These are phyloP conservation scores for Sinopyrophorus schimmeli DNA, from an alignment of 2,888 invertebrate genomes.

Conservation along the genomic window DNA sequence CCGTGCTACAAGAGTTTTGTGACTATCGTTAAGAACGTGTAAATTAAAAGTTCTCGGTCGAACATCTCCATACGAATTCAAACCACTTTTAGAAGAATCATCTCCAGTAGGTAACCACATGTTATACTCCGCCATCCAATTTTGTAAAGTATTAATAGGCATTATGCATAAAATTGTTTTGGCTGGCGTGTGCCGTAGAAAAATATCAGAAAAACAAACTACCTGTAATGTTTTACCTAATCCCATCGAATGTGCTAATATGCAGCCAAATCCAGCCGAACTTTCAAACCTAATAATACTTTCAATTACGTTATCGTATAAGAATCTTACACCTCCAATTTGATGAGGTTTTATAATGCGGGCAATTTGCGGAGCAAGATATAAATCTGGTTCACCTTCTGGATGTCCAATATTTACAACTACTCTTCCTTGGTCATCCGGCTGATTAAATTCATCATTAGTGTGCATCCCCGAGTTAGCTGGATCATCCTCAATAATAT, in stretches of 20 bases:
- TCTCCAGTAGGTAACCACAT: conserved; percentile 88
- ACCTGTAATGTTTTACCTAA: conserved; percentile 96
- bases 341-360: conserved; percentile 95
- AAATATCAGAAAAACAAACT: conserved; percentile 94
- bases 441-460: conserved; percentile 87
- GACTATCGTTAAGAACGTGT: conserved; percentile 90
- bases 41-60: conserved; percentile 82
- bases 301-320: conserved; percentile 97
- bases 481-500: conserved; percentile 76
- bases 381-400: conserved; percentile 87
- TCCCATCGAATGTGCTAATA: conserved; percentile 98
- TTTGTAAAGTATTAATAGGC: conserved; percentile 98
- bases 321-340: conserved; percentile 72
- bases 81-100: conserved; percentile 56
- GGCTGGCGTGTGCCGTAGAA: conserved; percentile 85
- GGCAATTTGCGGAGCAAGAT: conserved; percentile 88
- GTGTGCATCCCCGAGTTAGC: conserved; percentile 91
- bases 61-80: conserved; percentile 67
- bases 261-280: conserved; percentile 94
- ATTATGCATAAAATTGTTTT: conserved; percentile 93
- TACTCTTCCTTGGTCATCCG: conserved; percentile 89
- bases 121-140: conserved; percentile 97
- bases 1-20: conserved; percentile 86
- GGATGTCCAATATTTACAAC: conserved; percentile 93
- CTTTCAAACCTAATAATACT: conserved; percentile 85